Evolutionary conservation across 64 coral and sea anemone species (phyloP), one percentile per base, ranked within the genome.

Genomic region (Porites lutea): DNA sequence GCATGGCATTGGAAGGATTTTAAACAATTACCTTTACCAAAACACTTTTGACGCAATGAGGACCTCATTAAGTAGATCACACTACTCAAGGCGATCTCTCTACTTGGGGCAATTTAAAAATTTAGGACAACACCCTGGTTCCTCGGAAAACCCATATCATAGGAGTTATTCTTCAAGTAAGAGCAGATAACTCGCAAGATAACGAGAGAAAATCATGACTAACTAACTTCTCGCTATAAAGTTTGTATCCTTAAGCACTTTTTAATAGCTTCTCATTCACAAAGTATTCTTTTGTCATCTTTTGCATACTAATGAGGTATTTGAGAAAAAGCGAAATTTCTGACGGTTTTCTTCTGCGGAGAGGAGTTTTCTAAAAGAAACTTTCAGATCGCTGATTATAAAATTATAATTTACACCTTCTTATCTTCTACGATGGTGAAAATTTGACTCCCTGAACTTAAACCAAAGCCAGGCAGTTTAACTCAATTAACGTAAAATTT

Each of bases 401-500:
- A 65, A 64, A 87, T 77, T 62, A 79, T 69, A 59, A 93, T 82
- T 48, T 18, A 81, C 73, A 74, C 20, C 74, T 55, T 74, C 49
- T 71, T 62, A 18, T 9, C 65, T 74, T 13, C 88, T 20, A 45
- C 14, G 51, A 8, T 37, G 59, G 46, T 13, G 58, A 64, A 71
- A 48, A 82, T 91, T 91, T 74, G 13, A 54, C 12, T 23, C 65
- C 62, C 22, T 97, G 65, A 5, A 73, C 21, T 16, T 9, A 61
- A 62, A 55, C 45, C 66, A 71, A 49, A 22, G 72, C 3, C 6
- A 77, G 21, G 79, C 79, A 46, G 23, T 52, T 23, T 11, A 20
- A 1, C 48, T 74, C 48, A 69, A 67, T 74, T 94, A 97, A 97
- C 95, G 95, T 88, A 72, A 19, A 71, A 88, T 97, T 97, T 97